Evolutionary conservation across 2,888 invertebrate species (phyloP), one percentile per base, ranked within the genome.

Genomic region (Teleiodes luculella): DNA sequence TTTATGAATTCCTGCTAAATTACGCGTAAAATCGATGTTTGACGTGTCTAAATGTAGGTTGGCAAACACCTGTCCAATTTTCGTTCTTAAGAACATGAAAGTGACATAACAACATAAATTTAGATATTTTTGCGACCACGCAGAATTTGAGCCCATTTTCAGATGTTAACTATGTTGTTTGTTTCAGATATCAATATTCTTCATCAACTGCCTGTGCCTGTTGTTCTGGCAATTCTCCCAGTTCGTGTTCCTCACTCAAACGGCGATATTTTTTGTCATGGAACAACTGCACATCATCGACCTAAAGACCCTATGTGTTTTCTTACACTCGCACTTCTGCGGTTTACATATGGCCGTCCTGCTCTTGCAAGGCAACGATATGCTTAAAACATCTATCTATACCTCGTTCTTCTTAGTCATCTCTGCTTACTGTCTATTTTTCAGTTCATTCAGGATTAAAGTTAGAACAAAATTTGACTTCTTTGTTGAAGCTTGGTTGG

Each of bases 141-240:
- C n/a, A n/a, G n/a, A n/a, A n/a, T n/a, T n/a, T n/a, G n/a, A n/a
- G n/a, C n/a, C n/a, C n/a, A n/a, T n/a, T n/a, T n/a, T n/a, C n/a
- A n/a, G n/a, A n/a, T n/a, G n/a, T n/a, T n/a, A n/a, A n/a, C n/a
- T 33, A 2, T 39, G 52, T 53, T 56, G 35, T 61, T 65, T 62
- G 54, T 80, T 81, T 0, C 86, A 90, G 90, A 66, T 86, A 0
- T 70, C 78, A 16, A 77, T 86, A 1, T 79, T 86, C 62, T 58
- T 83, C 0, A 55, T 86, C 0, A 88, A 87, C 71, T 79, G 81
- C 52, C 63, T 91, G 0, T 91, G 92, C 58, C 76, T 92, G 0
- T 74, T 93, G 0, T 92, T 91, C 63, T 95, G 95, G 94, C 94
- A 97, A 80, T 96, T 97, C 86, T 93, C 96, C 0, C 95, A 96